Percentiles rank a stretch among this genome's conserved stretches.
These are phyloP conservation scores for Pandemis heparana DNA, from an alignment of 2,888 invertebrate species.

Conservation along the genomic window DNA sequence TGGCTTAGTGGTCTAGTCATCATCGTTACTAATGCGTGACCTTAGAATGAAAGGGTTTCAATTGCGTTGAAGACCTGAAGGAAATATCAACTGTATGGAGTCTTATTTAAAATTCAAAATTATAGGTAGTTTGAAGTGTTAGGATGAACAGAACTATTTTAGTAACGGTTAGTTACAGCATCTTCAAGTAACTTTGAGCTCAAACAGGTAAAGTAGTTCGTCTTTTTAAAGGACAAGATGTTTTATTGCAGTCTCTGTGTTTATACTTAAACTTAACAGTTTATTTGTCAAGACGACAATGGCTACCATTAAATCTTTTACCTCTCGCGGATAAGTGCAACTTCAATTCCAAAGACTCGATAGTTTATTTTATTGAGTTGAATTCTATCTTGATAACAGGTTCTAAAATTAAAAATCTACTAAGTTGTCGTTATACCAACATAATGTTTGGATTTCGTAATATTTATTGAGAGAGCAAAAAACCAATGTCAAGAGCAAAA, in stretches of 20 bases:
- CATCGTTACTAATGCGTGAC: neutral
- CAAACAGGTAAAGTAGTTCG: neutral
- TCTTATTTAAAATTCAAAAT: neutral
- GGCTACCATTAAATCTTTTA: neutral
- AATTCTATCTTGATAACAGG: neutral
- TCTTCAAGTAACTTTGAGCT: neutral
- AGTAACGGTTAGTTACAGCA: neutral
- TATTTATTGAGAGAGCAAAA: conserved; percentile 22
- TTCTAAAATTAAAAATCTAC: neutral
- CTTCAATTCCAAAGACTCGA: neutral
- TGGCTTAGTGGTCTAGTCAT: neutral
- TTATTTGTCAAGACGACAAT: neutral
- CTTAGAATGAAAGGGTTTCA: conserved; percentile 1
- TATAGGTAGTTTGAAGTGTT: neutral
- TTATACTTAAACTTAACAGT: neutral
- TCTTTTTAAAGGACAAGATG: neutral
- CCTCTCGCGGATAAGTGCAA: neutral
- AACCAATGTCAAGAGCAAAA: conserved; percentile 40
- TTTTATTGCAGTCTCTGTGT: neutral
- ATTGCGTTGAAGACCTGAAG: neutral
- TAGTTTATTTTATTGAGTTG: neutral
- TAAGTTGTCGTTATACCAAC: neutral
- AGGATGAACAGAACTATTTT: neutral
- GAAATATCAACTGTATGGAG: neutral
- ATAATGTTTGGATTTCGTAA: conserved; percentile 12